Conservation (phyloP, 2,113 vertebrate genomes). For the Plecturocebus donacophilus region DNA sequence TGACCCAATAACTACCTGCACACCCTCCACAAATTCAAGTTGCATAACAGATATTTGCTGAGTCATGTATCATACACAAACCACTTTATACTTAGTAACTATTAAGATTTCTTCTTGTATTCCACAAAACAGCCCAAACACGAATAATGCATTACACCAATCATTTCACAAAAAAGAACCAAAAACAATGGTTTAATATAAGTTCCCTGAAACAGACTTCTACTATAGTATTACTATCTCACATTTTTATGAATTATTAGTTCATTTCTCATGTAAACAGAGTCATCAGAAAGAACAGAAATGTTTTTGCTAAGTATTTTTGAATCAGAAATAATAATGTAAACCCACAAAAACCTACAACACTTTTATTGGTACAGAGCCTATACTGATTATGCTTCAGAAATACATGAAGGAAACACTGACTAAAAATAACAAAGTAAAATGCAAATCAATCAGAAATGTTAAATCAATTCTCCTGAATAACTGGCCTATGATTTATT, state of each 20-base stretch:
- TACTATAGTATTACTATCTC: not conserved
- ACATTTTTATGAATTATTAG: not conserved
- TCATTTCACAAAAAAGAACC: not conserved
- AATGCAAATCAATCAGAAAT: not conserved
- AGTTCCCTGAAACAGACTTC: not conserved
- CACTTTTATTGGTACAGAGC: not conserved
- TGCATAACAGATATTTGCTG: not conserved
- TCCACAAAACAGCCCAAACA: not conserved
- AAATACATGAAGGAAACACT: not conserved
- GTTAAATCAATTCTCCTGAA: not conserved
- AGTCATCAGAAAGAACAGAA: not conserved
- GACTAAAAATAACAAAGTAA: conserved; percentile 4
- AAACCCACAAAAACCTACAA: conserved; percentile 16
- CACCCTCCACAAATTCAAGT: not conserved
- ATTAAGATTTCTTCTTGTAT: not conserved
- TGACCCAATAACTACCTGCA: not conserved
- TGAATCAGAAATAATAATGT: not conserved
- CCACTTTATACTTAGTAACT: not conserved
- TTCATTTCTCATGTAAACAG: conserved; percentile 14
- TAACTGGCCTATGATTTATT: not conserved
- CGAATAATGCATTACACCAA: not conserved
- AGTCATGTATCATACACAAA: not conserved
- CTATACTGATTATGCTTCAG: not conserved
- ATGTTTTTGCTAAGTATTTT: not conserved
- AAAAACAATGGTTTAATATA: not conserved